Base-by-base conservation (phyloP, 2,797 vertebrate genomes). In the Enteromius argenteus region DNA sequence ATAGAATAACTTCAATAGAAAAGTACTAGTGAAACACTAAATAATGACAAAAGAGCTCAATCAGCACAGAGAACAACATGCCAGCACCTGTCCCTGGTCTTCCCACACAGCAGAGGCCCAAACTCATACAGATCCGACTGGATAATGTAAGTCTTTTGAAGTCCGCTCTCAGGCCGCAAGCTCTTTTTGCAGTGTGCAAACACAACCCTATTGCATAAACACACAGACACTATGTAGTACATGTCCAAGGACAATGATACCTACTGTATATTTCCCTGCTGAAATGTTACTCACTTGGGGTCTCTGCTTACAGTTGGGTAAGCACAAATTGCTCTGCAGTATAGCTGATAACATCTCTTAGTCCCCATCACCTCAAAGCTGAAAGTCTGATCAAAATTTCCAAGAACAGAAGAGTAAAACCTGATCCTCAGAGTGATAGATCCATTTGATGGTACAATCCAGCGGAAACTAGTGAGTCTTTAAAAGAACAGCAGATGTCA, bases 81-180 rank as follows among this genome's bases (percentile, higher is more conserved):
- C 1, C 51, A 64, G 76, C 42, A 97, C 98, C 95, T 94, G 62
- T 98, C 96, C 93, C 96, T 96, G 69, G 93, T 96, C 90, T 97
- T 98, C 77, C 97, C 95, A 87, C 97, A 99, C n/a, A 98, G 93
- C 86, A 99, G 92, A 0, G 97, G 96, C n/a, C 98, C 98, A 2
- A 98, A 99, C 87, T 97, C 93, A 91, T 96, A 98, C 15, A 91
- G 90, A 1, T 93, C 92, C 0, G 86, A 86, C 83, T 91, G 91
- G 79, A 94, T 76, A 11, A 97, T 56, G 10, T 96, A 98, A 3
- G 96, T 91, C 91, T 96, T 98, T 86, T 90, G 92, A 68, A 97
- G 21, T 1, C 94, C 91, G 32, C 95, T 94, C 3, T 93, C 85
- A 3, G 78, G 21, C 1, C 90, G 85, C 17, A 88, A 75, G 23